Conservation (phyloP, 2,797 vertebrate genomes). For the Lithobates sylvaticus region DNA sequence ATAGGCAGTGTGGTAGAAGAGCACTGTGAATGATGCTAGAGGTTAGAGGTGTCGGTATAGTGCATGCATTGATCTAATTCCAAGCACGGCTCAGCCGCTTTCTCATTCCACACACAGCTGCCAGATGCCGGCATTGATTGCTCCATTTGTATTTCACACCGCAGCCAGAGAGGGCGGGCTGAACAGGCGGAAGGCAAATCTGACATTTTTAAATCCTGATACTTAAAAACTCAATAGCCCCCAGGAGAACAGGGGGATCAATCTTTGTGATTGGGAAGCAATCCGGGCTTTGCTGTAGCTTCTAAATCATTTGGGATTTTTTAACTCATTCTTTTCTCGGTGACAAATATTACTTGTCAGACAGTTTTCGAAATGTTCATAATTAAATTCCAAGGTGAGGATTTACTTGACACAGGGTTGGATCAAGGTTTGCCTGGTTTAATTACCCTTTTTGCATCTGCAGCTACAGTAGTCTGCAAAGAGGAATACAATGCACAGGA, state of each 20-base stretch:
- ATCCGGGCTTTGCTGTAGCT: slow-evolving; percentile 63
- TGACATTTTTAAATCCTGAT: slow-evolving; percentile 80
- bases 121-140: slow-evolving; percentile 63
- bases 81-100: slow-evolving; percentile 59
- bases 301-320: slow-evolving; percentile 61
- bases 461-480: slow-evolving; percentile 35
- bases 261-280: slow-evolving; percentile 76
- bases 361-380: slow-evolving; percentile 47
- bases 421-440: slow-evolving; percentile 45
- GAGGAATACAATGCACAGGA: slow-evolving; percentile 26
- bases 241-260: slow-evolving; percentile 72
- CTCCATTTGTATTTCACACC: slow-evolving; percentile 60
- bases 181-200: slow-evolving; percentile 72
- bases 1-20: neutral
- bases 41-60: slow-evolving; percentile 19
- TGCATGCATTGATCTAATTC: slow-evolving; percentile 51
- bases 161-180: slow-evolving; percentile 58
- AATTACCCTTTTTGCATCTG: slow-evolving; percentile 45
- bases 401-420: slow-evolving; percentile 44
- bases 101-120: slow-evolving; percentile 70
- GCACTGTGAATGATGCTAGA: neutral
- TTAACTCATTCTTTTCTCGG: slow-evolving; percentile 60
- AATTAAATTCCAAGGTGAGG: slow-evolving; percentile 58
- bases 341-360: slow-evolving; percentile 55
- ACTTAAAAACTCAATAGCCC: slow-evolving; percentile 77